These are phyloP conservation scores for Hormaphis cornu DNA, from an alignment of 1,140 invertebrate species.

Conservation along the genomic window DNA sequence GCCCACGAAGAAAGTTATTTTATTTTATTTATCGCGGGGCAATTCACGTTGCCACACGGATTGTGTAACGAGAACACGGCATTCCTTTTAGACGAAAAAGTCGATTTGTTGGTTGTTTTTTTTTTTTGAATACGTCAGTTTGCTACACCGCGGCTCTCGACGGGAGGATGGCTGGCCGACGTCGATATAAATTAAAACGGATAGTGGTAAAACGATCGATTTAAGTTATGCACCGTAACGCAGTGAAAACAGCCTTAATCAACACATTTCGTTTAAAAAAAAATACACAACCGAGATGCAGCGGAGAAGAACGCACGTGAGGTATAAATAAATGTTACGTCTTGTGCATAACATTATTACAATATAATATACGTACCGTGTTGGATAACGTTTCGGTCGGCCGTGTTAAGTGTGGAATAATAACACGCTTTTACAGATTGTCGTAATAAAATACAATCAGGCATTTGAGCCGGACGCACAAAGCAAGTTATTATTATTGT, in stretches of 20 bases:
- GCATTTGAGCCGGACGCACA: background rate
- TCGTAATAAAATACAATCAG: slow-evolving; percentile 1
- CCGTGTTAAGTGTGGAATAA: background rate
- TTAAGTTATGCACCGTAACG: too few species aligned
- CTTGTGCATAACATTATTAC: background rate
- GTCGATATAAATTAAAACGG: background rate
- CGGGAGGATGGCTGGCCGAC: background rate
- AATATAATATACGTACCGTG: too few species aligned
- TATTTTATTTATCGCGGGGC: background rate
- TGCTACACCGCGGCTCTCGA: background rate
- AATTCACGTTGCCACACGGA: background rate
- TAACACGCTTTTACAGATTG: background rate
- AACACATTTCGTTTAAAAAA: background rate
- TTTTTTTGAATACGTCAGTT: background rate
- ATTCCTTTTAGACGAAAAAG: slow-evolving; percentile 20
- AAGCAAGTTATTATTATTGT: too few species aligned
- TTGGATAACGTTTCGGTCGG: too few species aligned
- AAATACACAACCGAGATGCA: too few species aligned
- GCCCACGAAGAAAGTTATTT: too few species aligned
- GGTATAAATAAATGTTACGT: too few species aligned
- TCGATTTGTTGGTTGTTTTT: background rate
- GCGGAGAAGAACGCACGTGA: too few species aligned
- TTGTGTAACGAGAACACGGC: background rate
- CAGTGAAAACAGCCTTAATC: background rate
- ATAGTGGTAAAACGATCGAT: background rate